Conservation (phyloP, 2,113 vertebrate genomes). For the Psilopogon haemacephalus region DNA sequence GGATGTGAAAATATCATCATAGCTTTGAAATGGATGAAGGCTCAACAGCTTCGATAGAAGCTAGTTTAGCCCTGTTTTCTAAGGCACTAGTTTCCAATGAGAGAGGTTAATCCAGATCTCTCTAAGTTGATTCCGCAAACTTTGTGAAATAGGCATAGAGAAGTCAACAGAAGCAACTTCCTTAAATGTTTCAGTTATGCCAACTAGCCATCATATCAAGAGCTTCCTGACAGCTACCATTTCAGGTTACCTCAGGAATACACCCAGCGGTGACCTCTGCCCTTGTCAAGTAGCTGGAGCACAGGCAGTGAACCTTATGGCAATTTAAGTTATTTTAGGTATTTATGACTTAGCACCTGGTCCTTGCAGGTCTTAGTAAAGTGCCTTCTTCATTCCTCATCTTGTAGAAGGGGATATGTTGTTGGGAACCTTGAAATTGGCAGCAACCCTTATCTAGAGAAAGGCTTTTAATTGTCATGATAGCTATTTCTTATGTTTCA, state of each 20-base stretch:
- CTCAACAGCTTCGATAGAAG: not conserved
- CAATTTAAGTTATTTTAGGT: not conserved
- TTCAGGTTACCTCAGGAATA: not conserved
- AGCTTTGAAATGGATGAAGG: not conserved
- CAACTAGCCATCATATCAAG: not conserved
- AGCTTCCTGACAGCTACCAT: not conserved
- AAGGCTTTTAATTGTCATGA: not conserved
- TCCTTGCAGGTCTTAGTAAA: not conserved
- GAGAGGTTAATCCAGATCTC: not conserved
- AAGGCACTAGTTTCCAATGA: not conserved
- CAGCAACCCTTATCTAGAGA: not conserved
- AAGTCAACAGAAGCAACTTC: not conserved
- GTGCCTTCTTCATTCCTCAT: not conserved
- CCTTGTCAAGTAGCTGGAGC: not conserved
- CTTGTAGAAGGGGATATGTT: not conserved
- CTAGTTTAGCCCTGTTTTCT: not conserved
- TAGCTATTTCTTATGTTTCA: not conserved
- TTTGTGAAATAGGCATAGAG: not conserved
- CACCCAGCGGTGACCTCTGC: not conserved
- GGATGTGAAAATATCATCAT: not conserved
- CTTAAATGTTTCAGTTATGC: not conserved
- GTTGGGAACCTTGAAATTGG: not conserved
- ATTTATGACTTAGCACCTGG: not conserved
- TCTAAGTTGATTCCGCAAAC: not conserved
- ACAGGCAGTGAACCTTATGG: not conserved